Evolutionary conservation across 2,797 vertebrate species (phyloP).

Genomic region (Coreius guichenoti): DNA sequence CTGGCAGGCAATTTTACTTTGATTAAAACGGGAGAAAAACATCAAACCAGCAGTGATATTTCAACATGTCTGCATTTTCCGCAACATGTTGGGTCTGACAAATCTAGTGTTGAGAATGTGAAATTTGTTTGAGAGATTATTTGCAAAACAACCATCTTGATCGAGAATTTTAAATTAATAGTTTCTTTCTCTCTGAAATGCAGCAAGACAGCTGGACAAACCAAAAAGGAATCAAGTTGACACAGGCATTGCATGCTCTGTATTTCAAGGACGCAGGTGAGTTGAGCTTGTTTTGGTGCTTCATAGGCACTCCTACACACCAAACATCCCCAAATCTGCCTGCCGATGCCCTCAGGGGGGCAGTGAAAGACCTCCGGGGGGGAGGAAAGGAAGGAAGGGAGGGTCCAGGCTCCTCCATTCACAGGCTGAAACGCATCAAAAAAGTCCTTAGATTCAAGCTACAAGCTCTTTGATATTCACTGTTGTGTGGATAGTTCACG

Average conservation of each 20-base stretch:
- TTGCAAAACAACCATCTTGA: conserved; percentile 23
- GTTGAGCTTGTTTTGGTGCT: not conserved
- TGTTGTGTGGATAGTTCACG: conserved; percentile 7
- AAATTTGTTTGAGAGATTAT: conserved; percentile 24
- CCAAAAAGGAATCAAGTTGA: conserved; percentile 21
- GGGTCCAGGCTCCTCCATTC: not conserved
- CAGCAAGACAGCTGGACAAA: not conserved
- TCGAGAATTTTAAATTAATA: conserved; percentile 22
- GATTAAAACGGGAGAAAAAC: not conserved
- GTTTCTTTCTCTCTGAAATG: not conserved
- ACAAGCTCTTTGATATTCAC: not conserved
- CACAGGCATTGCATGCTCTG: not conserved
- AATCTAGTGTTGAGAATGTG: conserved; percentile 6
- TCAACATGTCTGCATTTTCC: conserved; percentile 9
- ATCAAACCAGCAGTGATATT: conserved; percentile 1
- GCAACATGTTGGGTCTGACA: not conserved
- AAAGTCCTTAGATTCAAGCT: not conserved
- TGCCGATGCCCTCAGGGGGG: not conserved
- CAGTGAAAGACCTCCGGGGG: not conserved
- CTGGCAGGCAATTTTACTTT: not conserved
- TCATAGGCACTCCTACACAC: conserved; percentile 25
- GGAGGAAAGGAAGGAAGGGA: not conserved
- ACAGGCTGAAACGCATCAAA: not conserved
- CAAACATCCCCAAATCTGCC: conserved; percentile 11
- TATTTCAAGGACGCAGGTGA: conserved; percentile 19